Base-by-base conservation (phyloP, 2,113 vertebrate species). In the Phainopepla nitens region DNA sequence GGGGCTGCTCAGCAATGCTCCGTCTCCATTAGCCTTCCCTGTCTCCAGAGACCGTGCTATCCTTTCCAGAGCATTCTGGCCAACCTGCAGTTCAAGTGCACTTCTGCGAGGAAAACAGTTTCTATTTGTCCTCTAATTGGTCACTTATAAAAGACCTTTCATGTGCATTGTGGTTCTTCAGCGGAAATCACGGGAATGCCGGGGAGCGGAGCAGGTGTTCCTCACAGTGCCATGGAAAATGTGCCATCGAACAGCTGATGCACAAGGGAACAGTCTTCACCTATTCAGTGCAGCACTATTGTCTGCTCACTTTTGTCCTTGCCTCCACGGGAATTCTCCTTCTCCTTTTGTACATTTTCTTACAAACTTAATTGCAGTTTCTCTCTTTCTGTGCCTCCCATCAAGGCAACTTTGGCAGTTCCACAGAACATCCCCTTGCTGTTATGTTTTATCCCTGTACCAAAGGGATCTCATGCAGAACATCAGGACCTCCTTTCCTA, bases 101-200 rank as follows among this genome's bases (percentile, higher is more conserved):
- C 72, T 93, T 87, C 85, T 90, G n/a, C 41, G 1, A 92, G 13
- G 33, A 93, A 96, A 96, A 66, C 41, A 56, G 42, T 6, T 93
- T 56, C 56, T 81, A 36, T 86, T 78, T 90, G 79, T 70, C 68
- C 90, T 77, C 80, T 77, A 58, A 95, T 66, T 83, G 91, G 85
- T 70, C 85, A 45, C 71, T 92, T 83, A 36, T 2, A 90, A 90
- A 86, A 93, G 78, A 39, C 12, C 15, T 93, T 93, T 91, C 58
- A 9, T 49, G 73, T 53, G 58, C 58, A 27, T n/a, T 78, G 82
- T 73, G 68, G 72, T 68, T 77, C 66, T 39, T 90, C 76, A 65
- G 19, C 42, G 94, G 90, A 73, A 90, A 80, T 81, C 76, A 36
- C 3, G 14, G 76, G 44, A 72, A 76, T 39, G 36, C 17, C 4